Base-by-base conservation (phyloP, 2,888 invertebrate species). In the Brachypterus glaber region DNA sequence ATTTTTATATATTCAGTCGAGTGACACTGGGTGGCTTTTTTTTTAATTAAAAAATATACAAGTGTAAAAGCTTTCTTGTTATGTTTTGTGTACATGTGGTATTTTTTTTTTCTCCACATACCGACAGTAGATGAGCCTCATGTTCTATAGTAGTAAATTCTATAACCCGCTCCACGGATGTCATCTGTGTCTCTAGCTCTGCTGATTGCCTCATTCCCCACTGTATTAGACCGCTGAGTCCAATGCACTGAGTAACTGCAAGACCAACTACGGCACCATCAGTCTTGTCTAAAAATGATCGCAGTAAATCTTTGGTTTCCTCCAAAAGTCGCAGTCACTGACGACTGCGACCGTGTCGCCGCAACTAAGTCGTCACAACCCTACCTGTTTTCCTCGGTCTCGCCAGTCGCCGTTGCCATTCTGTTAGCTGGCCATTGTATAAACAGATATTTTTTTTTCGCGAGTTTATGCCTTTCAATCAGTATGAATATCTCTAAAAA, bases 131-230 rank as follows among this genome's bases (percentile, higher is more conserved):
- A 30, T 54, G 45, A n/a, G 66, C 59, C 50, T 70, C 69, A 3
- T 62, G 61, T 44, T 71, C 68, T 11, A 80, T 54, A 21, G 66
- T 61, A 1, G 71, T 67, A 58, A 79, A 82, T 50, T 80, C 79
- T 16, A 76, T 48, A 1, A 82, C 72, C 46, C 82, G 60, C 58
- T 84, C 82, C 0, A 82, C 80, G 1, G 75, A 72, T 1, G 73
- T 74, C 72, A 76, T 72, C 43, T 73, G 69, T 48, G 73, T 77
- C 49, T 75, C 75, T 17, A 76, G 50, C 57, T 82, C 80, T 1
- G 80, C 78, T 30, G 77, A 77, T 54, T 82, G 81, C 39, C 81
- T 60, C 58, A 82, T 73, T 3, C 76, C 79, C 79, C 79, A 82
- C 52, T 73, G 72, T 30, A 73, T 61, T 49, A 70, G 60, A 1